Evolutionary conservation across 2,113 vertebrate genomes (phyloP), one percentile per base, ranked within the genome.

Genomic region (Leptobrachium leishanense): DNA sequence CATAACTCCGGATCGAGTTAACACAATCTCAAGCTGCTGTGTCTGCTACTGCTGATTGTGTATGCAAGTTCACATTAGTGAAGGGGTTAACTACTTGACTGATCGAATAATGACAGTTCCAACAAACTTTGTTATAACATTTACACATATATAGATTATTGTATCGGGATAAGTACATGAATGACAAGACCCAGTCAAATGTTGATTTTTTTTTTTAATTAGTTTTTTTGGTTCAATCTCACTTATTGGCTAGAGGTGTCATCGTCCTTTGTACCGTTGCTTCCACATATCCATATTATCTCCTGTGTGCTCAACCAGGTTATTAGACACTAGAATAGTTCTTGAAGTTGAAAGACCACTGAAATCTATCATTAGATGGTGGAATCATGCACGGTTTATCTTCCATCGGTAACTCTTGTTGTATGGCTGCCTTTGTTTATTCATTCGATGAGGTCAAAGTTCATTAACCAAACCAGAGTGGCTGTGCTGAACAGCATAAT

Each of bases 381-480:
- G 63, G 77, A 74, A 80, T 80, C 77, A 74, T 68, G 77, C 77
- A 62, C 64, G 77, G 77, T 79, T 79, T 80, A 80, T 80, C 77
- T 80, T 80, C 71, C 77, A 72, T 74, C 77, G 5, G 72, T 46
- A 74, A 71, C 62, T 68, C 77, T 74, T 80, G 77, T 74, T 72
- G 77, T 79, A 74, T 74, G 64, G 71, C 20, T 1, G 70, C 64
- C 77, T 80, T 80, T 80, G 77, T 80, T 80, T 80, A 80, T 80
- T 80, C 77, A 80, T 80, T 80, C 64, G 53, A 74, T 70, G 68
- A 68, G 77, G 77, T 80, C 77, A 80, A 42, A 80, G 77, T 80
- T 80, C 77, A 80, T 80, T 80, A 73, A 80, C 77, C 77, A 80
- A 80, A 73, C 77, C 71, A 74, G 71, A 80, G 77, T 72, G 69